Base-by-base conservation (phyloP, 2,888 invertebrate species). In the Hipparchia sbordonii region DNA sequence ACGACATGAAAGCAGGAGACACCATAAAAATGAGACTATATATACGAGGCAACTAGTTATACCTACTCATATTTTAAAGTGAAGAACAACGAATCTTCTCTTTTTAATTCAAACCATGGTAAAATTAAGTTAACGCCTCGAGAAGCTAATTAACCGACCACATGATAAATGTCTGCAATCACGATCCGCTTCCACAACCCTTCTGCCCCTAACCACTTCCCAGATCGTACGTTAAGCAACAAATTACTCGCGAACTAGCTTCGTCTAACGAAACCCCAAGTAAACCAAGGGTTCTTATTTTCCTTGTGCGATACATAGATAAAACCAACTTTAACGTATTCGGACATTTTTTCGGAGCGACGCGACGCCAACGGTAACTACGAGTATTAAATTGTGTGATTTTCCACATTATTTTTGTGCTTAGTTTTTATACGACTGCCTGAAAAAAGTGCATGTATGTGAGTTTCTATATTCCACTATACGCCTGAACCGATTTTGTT, bases 141-240 rank as follows among this genome's bases (percentile, higher is more conserved):
- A 83, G 67, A 67, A 74, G 60, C 86, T 90, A 90, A 91, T 90
- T 90, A 91, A 85, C 85, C 79, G 81, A 83, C 87, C 84, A 79
- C 87, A 90, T 89, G 89, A 90, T 90, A 89, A 90, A 91, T 90
- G 91, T 86, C 87, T 85, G 88, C 86, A 88, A 90, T 89, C 91
- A 90, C 87, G 88, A 87, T 87, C 83, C 79, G 70, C 81, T 81
- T 78, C 80, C 78, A 80, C 81, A 80, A 80, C 77, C 77, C 78
- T 77, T 77, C 81, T 80, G 78, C 82, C 82, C 82, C 80, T 80
- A 56, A 74, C 76, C 76, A 72, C 77, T 73, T 74, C 77, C 71
- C 76, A 66, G 73, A 76, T 74, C 70, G 68, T 70, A 71, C 68
- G 73, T 73, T 74, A 77, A 77, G 77, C 78, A 80, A 79, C 81